Evolutionary conservation across 2,797 vertebrate genomes (phyloP).

Genomic region (Enteromius mattozi): DNA sequence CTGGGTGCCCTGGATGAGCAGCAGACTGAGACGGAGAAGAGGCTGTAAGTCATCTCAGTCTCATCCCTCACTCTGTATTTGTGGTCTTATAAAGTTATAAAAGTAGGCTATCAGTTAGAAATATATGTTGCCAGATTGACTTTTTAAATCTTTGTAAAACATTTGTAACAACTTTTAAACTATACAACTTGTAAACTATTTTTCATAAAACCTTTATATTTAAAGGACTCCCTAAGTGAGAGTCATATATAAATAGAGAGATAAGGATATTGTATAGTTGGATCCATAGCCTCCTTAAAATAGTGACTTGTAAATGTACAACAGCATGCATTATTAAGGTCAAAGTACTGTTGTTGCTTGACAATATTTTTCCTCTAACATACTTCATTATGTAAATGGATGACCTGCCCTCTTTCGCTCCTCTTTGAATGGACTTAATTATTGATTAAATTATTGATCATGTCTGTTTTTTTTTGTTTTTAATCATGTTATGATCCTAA

Average conservation of each 20-base stretch:
- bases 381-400: too few species aligned
- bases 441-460: too few species aligned
- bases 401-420: too few species aligned
- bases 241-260: neutral
- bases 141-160: neutral
- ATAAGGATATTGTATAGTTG: neutral
- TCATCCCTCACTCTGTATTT: neutral
- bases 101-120: neutral
- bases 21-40: slow-evolving; percentile 76
- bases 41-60: slow-evolving; percentile 82
- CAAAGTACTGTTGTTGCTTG: too few species aligned
- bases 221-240: neutral
- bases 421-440: too few species aligned
- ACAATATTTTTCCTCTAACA: too few species aligned
- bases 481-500: too few species aligned
- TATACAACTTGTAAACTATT: neutral
- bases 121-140: neutral
- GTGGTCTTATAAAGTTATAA: neutral
- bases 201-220: neutral
- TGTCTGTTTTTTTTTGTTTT: too few species aligned
- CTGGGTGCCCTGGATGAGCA: slow-evolving; percentile 84
- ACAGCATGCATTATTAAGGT: too few species aligned
- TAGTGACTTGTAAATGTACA: too few species aligned
- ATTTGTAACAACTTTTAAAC: neutral
- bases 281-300: too few species aligned